Base-by-base conservation (phyloP, 2,888 invertebrate genomes). In the Ypsolopha sequella region DNA sequence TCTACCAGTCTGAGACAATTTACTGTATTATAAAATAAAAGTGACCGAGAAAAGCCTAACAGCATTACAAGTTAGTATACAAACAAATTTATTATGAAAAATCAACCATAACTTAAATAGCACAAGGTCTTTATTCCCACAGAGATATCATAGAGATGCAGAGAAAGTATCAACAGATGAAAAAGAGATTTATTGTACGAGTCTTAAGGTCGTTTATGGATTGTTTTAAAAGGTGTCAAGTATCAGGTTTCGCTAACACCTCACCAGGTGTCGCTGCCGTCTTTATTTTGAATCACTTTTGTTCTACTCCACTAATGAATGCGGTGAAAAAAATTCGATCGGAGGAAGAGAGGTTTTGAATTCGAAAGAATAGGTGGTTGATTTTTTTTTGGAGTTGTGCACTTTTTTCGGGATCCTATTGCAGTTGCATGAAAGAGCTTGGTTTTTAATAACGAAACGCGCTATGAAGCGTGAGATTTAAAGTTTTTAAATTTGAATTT, bases 231-330 rank as follows among this genome's bases (percentile, higher is more conserved):
- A 64, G 57, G 58, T 51, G 52, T 54, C 50, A 54, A 53, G 74
- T 80, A 82, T 85, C 82, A 66, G 73, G 76, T 85, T 84, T 78
- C 85, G 65, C 80, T 82, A 80, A 78, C 82, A 81, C 82, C 79
- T 76, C 79, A 72, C 80, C 80, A 82, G 81, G 84, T 84, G 84
- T 84, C 82, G 84, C 80, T 76, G 60, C 70, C 78, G 76, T 79
- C 73, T 76, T 79, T 77, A 73, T 81, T 81, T 81, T 80, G 70
- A 65, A 36, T 74, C 72, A 63, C 77, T 80, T 80, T 82, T 80
- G 80, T 84, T 80, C 78, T 80, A 76, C 67, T 24, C 66, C 72
- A 77, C 80, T 80, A 81, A 45, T 81, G 79, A 80, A 80, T 73
- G 73, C 72, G 74, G 77, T 75, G 76, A 79, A 79, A 76, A 73